phyloP scores from a whole-genome alignment of 2,113 vertebrate genomes.

The Pomatorhinus ruficollis region DNA sequence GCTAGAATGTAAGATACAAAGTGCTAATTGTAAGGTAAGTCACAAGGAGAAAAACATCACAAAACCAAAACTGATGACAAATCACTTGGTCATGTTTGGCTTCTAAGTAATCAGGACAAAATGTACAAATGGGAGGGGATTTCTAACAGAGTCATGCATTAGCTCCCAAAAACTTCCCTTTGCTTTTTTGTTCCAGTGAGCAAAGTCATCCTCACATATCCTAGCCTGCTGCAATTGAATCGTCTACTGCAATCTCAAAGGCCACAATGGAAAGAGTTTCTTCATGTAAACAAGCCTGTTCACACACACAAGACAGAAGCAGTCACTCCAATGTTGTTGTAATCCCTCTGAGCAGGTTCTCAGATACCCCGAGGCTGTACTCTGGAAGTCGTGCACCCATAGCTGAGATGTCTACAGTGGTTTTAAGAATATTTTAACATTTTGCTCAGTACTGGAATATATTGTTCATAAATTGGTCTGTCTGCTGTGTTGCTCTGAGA shows the following conservation, averaged over 20 bases:
- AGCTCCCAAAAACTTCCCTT: neutral
- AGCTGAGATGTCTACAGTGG: neutral
- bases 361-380: neutral
- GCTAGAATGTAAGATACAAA: neutral
- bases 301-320: neutral
- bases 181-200: neutral
- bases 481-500: neutral
- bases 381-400: neutral
- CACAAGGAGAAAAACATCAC: neutral
- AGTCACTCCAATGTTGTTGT: neutral
- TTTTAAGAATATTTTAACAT: constrained; percentile 21
- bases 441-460: neutral
- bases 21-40: neutral
- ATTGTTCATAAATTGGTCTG: neutral
- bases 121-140: neutral
- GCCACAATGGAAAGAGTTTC: neutral
- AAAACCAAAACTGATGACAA: neutral
- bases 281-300: neutral
- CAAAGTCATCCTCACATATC: neutral
- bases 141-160: neutral
- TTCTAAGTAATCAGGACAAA: neutral
- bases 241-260: neutral
- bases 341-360: neutral
- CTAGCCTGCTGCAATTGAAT: neutral
- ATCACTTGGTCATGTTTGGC: neutral